phyloP scores from a whole-genome alignment of 2,113 vertebrate species.

The Sylvilagus bachmani region DNA sequence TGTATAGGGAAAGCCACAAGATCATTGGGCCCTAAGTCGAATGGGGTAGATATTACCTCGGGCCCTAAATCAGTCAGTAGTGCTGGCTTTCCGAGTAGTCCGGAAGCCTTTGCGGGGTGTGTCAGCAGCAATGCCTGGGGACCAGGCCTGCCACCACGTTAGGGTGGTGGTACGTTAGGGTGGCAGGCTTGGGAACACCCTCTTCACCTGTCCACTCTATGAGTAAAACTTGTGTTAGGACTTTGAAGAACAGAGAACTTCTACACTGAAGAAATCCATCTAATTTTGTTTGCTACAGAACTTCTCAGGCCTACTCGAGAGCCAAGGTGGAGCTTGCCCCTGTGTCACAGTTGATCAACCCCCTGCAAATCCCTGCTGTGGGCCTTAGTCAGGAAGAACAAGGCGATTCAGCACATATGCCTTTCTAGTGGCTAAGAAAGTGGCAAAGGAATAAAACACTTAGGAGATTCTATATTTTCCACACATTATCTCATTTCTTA shows the following conservation, averaged over 20 bases:
- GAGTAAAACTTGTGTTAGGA: neutral
- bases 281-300: neutral
- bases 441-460: neutral
- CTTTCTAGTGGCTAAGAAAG: neutral
- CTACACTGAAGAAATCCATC: neutral
- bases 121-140: neutral
- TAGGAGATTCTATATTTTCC: neutral
- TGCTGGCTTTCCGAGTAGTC: too few relatives aligned
- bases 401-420: fast-evolving
- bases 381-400: too few relatives aligned
- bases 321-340: neutral
- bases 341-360: fast-evolving
- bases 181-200: neutral
- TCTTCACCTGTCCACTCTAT: neutral
- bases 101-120: neutral
- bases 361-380: neutral
- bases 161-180: neutral
- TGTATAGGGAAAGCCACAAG: neutral
- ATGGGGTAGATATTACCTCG: neutral
- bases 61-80: neutral
- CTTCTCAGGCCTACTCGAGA: neutral
- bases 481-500: neutral
- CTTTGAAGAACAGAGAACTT: neutral
- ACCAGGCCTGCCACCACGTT: neutral
- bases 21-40: neutral